A percentile compares a stretch with the other conserved stretches of the same genome.
These are phyloP conservation scores for Mobula hypostoma DNA, from an alignment of 2,113 vertebrate species.

Conservation along the genomic window DNA sequence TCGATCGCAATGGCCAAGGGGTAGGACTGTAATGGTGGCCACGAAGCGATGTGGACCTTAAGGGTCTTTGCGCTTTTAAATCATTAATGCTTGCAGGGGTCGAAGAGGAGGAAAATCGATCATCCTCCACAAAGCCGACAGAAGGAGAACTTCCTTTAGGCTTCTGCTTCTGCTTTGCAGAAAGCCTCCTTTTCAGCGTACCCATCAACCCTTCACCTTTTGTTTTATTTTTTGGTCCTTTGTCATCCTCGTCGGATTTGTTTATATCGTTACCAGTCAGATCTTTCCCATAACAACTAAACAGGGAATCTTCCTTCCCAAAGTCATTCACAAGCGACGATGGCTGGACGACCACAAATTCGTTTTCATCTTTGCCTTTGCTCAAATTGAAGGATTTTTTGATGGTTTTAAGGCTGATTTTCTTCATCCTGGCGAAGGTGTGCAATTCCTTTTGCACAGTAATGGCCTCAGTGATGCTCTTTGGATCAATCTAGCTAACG, in stretches of 20 bases:
- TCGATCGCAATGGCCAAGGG: constrained; percentile 86
- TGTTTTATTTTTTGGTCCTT: constrained; percentile 74
- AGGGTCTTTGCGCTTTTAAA: constrained; percentile 78
- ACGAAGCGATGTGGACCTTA: constrained; percentile 82
- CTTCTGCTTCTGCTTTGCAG: constrained; percentile 89
- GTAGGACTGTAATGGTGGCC: constrained; percentile 94
- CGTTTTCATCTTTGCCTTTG: constrained; percentile 91
- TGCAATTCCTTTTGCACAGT: constrained; percentile 36
- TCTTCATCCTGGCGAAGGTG: constrained; percentile 84
- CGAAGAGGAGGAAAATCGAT: constrained; percentile 81
- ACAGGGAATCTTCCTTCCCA: constrained; percentile 86
- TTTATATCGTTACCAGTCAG: constrained; percentile 75
- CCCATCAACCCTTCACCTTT: constrained; percentile 94
- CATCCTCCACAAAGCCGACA: constrained; percentile 73
- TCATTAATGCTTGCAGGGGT: constrained; percentile 87
- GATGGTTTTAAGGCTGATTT: constrained; percentile 98
- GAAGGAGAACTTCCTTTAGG: constrained; percentile 72
- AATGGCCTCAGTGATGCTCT: constrained; percentile 57
- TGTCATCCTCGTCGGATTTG: constrained; percentile 68
- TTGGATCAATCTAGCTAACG: constrained; percentile 60
- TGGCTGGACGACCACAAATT: constrained; percentile 89
- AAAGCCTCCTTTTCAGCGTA: constrained; percentile 85
- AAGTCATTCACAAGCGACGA: constrained; percentile 75
- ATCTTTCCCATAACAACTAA: constrained; percentile 88
- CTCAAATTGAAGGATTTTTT: constrained; percentile 93